Evolutionary conservation across 2,113 vertebrate species (phyloP), one percentile per base, ranked within the genome.

Genomic region (Apodemus sylvaticus): DNA sequence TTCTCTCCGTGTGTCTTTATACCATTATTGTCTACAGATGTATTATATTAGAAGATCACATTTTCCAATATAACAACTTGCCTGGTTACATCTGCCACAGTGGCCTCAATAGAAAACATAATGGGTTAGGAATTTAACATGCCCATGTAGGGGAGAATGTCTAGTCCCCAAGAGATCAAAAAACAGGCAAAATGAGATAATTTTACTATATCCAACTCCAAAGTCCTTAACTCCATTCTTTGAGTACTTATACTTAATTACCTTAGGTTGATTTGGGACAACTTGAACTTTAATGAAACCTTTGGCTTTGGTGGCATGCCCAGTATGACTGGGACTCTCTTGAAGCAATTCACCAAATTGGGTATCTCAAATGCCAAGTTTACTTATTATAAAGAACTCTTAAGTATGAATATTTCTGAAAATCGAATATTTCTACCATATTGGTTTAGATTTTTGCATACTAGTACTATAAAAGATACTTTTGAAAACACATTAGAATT

Each of bases 201-300:
- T 87, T 39, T 76, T 1, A 7, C 31, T 64, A 36, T 3, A 36
- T 96, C 95, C 7, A 79, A n/a, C 87, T 36, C 29, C 55, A 68
- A 68, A 55, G 31, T 48, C 24, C 29, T 91, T 74, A 92, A 53
- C 71, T 58, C 94, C 58, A 3, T 9, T 79, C 1, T 97, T n/a
- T 53, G 31, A 39, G 4, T 48, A 55, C 13, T 83, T 78, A 42
- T 0, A 48, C 1, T 64, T 83, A 91, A 26, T 55, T 34, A 81
- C 7, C 22, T 87, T 45, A 60, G 19, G 13, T 82, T 90, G 89
- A 78, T 86, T 24, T 45, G 58, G 45, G 36, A 55, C 42, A 82
- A 5, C 62, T 74, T 74, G 53, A 96, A 94, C 64, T 14, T 74
- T 85, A 9, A 51, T 93, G 53, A n/a, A 66, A 68, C 8, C 45